Evolutionary conservation across 2,113 vertebrate genomes (phyloP).

Genomic region (Bos javanicus): DNA sequence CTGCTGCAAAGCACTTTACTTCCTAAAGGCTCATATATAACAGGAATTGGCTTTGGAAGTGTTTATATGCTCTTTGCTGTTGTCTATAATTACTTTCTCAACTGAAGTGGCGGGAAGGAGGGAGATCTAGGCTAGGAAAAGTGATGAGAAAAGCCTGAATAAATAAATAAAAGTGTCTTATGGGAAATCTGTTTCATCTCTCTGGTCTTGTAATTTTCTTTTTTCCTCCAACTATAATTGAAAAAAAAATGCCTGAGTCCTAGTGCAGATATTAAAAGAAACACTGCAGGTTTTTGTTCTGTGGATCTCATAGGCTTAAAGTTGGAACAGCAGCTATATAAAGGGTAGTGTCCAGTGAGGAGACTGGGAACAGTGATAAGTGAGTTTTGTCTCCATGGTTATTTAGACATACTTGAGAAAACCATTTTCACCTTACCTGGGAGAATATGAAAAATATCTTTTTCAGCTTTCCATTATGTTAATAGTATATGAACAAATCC

Average conservation of each 20-base stretch:
- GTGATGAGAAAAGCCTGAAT: slow-evolving; percentile 14
- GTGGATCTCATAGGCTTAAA: neutral
- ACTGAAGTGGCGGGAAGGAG: slow-evolving; percentile 56
- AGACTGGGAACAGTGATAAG: neutral
- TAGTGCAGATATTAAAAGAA: slow-evolving; percentile 38
- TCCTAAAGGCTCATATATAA: slow-evolving; percentile 72
- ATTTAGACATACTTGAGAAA: slow-evolving; percentile 43
- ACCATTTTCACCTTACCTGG: slow-evolving; percentile 17
- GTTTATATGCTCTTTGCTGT: slow-evolving; percentile 69
- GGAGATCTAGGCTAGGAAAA: slow-evolving; percentile 37
- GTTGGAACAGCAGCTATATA: neutral
- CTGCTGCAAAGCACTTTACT: slow-evolving; percentile 61
- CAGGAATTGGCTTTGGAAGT: slow-evolving; percentile 71
- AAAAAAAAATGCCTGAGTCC: neutral
- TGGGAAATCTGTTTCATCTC: slow-evolving; percentile 53
- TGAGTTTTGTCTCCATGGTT: slow-evolving; percentile 13
- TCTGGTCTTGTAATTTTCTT: slow-evolving; percentile 35
- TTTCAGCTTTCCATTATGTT: slow-evolving; percentile 11
- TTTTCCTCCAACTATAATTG: slow-evolving; percentile 26
- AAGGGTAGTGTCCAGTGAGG: slow-evolving; percentile 13
- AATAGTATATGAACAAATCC: neutral
- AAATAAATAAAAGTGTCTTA: slow-evolving; percentile 66
- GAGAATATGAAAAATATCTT: slow-evolving; percentile 49
- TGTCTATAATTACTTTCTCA: slow-evolving; percentile 77
- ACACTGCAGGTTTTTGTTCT: neutral